Evolutionary conservation across 2,113 vertebrate species (phyloP).

Genomic region (Percina caprodes): DNA sequence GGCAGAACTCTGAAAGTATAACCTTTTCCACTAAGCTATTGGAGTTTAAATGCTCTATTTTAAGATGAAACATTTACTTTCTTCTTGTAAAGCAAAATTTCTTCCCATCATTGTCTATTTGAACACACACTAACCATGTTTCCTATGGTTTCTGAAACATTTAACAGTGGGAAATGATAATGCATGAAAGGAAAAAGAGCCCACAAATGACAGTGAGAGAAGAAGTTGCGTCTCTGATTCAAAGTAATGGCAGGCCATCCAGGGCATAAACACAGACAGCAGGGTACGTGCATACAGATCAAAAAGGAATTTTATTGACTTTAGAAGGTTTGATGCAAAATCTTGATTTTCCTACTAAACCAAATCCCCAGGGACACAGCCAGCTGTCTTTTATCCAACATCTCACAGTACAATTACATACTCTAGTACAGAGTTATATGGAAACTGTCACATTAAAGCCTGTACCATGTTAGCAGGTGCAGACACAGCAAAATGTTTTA

Average conservation of each 20-base stretch:
- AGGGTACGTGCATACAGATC: not conserved
- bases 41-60: conserved; percentile 32
- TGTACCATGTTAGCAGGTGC: conserved; percentile 23
- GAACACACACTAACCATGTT: not conserved
- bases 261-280: conserved; percentile 5
- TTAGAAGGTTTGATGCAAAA: not conserved
- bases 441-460: conserved; percentile 14
- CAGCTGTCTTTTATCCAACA: conserved; percentile 38
- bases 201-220: not conserved
- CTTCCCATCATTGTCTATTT: conserved; percentile 6
- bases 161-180: not conserved
- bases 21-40: conserved; percentile 37
- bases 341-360: conserved; percentile 8
- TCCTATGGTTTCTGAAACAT: not conserved
- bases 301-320: conserved; percentile 21
- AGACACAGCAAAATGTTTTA: not conserved
- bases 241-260: not conserved
- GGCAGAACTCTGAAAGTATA: conserved; percentile 32
- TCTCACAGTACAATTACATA: conserved; percentile 15
- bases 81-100: not conserved
- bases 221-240: not conserved
- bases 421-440: conserved; percentile 3
- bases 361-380: conserved; percentile 14
- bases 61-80: conserved; percentile 14
- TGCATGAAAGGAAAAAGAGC: not conserved